phyloP scores from a whole-genome alignment of 1,140 invertebrate genomes.

The Sycophila sp. region DNA sequence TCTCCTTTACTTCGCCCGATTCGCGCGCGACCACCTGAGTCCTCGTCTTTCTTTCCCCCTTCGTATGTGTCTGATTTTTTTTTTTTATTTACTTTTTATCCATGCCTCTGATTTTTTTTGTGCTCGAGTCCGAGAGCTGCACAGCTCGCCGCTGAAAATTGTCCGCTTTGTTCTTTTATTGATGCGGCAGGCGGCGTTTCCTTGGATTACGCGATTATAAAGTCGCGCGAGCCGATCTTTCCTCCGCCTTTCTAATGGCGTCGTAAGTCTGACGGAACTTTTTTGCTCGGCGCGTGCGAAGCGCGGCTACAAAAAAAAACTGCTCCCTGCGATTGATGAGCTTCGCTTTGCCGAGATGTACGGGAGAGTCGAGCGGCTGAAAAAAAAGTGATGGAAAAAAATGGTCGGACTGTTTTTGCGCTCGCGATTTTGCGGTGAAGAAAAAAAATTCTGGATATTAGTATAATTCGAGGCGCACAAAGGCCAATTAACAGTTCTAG shows the following conservation, averaged over 20 bases:
- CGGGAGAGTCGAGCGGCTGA: too few relatives aligned
- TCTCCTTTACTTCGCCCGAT: background rate
- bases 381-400: background rate
- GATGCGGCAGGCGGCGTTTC: too few relatives aligned
- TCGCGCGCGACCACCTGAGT: too few relatives aligned
- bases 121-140: background rate
- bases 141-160: background rate
- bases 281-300: background rate
- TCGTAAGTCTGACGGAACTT: slow-evolving; percentile 1
- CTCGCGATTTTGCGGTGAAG: background rate
- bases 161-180: background rate
- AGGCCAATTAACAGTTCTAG: too few relatives aligned
- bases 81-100: background rate
- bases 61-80: background rate
- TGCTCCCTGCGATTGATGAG: background rate
- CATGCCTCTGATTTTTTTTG: background rate
- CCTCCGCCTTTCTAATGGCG: background rate
- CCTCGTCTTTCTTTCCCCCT: too few relatives aligned
- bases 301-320: too few relatives aligned
- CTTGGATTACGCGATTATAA: too few relatives aligned
- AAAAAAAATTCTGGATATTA: too few relatives aligned
- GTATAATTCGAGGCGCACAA: too few relatives aligned
- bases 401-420: background rate
- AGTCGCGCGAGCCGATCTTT: background rate
- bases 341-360: background rate